Evolutionary conservation across 2,113 vertebrate genomes (phyloP).

Genomic region (Peromyscus leucopus): DNA sequence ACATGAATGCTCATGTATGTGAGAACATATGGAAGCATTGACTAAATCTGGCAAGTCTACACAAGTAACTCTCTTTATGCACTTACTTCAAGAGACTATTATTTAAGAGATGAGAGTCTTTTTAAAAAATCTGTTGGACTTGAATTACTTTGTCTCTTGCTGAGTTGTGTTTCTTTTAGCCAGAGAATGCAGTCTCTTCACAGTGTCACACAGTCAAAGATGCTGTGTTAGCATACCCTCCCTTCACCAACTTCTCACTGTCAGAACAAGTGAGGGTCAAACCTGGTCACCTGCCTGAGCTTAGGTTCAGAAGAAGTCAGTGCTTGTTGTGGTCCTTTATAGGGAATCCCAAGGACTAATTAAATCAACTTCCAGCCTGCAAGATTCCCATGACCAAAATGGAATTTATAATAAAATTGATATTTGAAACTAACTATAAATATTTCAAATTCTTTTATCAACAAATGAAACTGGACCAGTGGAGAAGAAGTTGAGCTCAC

Average conservation of each 20-base stretch:
- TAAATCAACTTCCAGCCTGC: not conserved
- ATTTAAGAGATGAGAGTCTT: conserved; percentile 35
- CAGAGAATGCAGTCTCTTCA: conserved; percentile 5
- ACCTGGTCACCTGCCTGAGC: not conserved
- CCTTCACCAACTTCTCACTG: not conserved
- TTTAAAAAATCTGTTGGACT: not conserved
- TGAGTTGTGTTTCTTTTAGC: not conserved
- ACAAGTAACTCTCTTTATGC: conserved; percentile 34
- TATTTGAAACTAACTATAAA: conserved; percentile 42
- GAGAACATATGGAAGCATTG: not conserved
- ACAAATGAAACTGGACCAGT: conserved; percentile 10
- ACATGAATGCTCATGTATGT: not conserved
- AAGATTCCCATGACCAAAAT: not conserved
- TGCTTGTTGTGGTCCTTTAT: not conserved
- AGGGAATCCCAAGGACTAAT: not conserved
- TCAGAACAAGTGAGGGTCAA: not conserved
- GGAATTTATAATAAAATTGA: conserved; percentile 48
- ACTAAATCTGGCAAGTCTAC: conserved; percentile 52
- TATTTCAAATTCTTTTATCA: conserved; percentile 43
- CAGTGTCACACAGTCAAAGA: not conserved
- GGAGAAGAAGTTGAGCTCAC: not conserved
- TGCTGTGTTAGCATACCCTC: not conserved
- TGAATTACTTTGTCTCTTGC: conserved; percentile 31
- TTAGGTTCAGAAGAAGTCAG: not conserved
- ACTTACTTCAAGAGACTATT: conserved; percentile 45